A percentile compares a stretch with the other conserved stretches of the same genome.
Conservation (phyloP, 2,888 invertebrate species). For the Cyaniris semiargus region DNA sequence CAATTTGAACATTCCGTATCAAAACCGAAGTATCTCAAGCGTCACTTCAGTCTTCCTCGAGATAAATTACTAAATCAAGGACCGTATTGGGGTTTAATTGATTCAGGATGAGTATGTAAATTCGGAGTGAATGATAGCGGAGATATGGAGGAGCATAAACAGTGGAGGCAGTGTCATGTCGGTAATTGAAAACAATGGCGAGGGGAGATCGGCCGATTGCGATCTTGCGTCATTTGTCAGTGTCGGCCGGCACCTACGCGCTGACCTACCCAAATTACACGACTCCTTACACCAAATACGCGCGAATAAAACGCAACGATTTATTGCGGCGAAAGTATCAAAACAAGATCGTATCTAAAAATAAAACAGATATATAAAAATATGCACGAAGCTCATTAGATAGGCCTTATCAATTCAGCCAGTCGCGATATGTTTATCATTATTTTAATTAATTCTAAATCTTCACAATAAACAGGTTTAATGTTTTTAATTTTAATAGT, state of each 20-base stretch:
- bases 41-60: not conserved
- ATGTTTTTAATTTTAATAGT: slow-evolving; percentile 8
- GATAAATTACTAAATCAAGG: slow-evolving; percentile 37
- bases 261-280: slow-evolving; percentile 73
- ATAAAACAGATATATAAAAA: not conserved
- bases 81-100: slow-evolving; percentile 43
- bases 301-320: slow-evolving; percentile 5
- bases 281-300: slow-evolving; percentile 38
- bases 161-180: slow-evolving; percentile 73
- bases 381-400: not conserved
- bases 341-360: not conserved
- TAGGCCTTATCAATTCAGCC: not conserved
- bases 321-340: not conserved
- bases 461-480: not conserved
- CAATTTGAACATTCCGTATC: not conserved
- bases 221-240: slow-evolving; percentile 89
- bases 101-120: slow-evolving; percentile 61
- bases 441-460: not conserved
- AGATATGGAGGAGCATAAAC: slow-evolving; percentile 63
- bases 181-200: slow-evolving; percentile 80
- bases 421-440: not conserved
- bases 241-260: slow-evolving; percentile 79
- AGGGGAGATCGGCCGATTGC: slow-evolving; percentile 83
- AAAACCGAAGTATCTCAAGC: not conserved
- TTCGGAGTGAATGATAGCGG: slow-evolving; percentile 67